Percentiles rank a stretch among this genome's conserved stretches.
Conservation (phyloP, 2,797 vertebrate species). For the Scleropages formosus region DNA sequence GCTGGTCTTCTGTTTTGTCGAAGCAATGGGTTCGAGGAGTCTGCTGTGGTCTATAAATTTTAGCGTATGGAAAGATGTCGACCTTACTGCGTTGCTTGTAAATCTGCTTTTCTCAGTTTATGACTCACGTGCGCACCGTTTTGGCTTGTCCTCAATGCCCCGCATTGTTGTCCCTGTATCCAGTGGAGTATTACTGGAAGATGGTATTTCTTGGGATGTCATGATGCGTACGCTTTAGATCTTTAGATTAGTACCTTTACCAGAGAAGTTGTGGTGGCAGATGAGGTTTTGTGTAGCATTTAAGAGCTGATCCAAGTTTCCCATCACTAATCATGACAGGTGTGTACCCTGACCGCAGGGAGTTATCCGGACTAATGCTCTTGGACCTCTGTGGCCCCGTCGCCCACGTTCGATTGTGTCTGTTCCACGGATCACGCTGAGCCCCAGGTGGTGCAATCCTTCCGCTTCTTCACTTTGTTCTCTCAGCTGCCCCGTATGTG, state of each 20-base stretch:
- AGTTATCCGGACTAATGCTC: not conserved
- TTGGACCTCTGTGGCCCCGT: not conserved
- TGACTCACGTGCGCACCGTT: not conserved
- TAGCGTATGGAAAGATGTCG: not conserved
- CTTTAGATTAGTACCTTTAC: no score
- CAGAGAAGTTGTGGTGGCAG: no score
- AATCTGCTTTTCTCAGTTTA: not conserved
- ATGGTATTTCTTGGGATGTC: no score
- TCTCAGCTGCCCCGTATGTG: not conserved
- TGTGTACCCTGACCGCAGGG: not conserved
- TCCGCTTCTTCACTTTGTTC: not conserved
- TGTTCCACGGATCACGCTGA: not conserved
- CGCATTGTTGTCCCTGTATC: slow-evolving; percentile 6
- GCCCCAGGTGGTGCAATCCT: not conserved
- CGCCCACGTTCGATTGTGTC: not conserved
- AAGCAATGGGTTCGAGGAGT: not conserved
- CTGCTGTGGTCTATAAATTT: no score
- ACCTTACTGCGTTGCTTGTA: not conserved
- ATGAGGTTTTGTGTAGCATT: not conserved
- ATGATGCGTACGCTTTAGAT: no score
- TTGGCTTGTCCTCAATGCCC: not conserved
- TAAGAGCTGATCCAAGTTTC: no score
- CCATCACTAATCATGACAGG: no score
- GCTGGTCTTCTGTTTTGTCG: not conserved
- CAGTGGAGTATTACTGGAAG: no score